Conservation (phyloP, 1,140 invertebrate genomes). For the Drosophila bocqueti region DNA sequence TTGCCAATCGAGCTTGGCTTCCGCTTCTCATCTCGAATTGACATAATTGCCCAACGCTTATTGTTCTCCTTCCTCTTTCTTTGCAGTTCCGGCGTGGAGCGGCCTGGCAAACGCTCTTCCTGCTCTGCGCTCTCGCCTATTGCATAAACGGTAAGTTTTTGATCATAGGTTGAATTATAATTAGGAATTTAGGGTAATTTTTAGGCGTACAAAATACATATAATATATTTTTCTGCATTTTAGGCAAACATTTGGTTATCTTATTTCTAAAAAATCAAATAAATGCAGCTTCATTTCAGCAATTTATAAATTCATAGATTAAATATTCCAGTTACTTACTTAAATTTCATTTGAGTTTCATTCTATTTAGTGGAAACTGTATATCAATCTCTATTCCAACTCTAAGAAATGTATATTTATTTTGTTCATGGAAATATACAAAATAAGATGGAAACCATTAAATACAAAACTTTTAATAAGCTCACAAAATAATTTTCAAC, state of each 20-base stretch:
- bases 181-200: neutral
- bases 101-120: slow-evolving; percentile 79
- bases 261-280: neutral
- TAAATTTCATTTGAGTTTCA: neutral
- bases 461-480: neutral
- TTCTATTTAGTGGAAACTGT: neutral
- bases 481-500: neutral
- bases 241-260: neutral
- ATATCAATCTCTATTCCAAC: neutral
- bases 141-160: slow-evolving; percentile 75
- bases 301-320: neutral
- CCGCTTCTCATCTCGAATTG: slow-evolving; percentile 26
- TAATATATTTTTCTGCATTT: no score
- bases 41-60: slow-evolving; percentile 10
- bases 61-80: slow-evolving; percentile 16
- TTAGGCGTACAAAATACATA: no score
- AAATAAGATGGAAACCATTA: neutral
- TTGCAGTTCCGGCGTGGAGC: slow-evolving; percentile 82
- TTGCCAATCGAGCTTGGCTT: slow-evolving; percentile 11
- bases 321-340: neutral
- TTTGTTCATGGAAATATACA: neutral
- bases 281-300: neutral
- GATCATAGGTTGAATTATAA: neutral
- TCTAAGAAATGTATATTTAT: no score
- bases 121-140: slow-evolving; percentile 74